Evolutionary conservation across 2,797 vertebrate species (phyloP), one percentile per base, ranked within the genome.

Genomic region (Phrynocephalus vlangalii): DNA sequence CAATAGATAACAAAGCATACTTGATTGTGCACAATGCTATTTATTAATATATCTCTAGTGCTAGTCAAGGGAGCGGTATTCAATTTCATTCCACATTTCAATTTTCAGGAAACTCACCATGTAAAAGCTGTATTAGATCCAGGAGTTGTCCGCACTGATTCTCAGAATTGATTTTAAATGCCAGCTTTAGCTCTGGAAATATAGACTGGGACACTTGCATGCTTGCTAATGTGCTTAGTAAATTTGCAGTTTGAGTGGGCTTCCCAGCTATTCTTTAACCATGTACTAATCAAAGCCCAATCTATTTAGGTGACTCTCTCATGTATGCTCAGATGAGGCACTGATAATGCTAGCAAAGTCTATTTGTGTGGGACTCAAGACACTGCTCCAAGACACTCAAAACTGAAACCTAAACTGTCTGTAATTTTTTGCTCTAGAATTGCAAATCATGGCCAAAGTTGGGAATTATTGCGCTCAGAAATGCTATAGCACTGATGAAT

Each of bases 1-100:
- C 24, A 38, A 38, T 86, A 86, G 50, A n/a, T 72, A 60, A 86
- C 7, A 22, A 80, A 78, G 52, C 56, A 26, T 71, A 81, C 20
- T 38, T 48, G 33, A 70, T 72, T 52, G 71, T 28, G 56, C 26
- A 87, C 38, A 38, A 22, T 52, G 24, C 2, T 20, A 24, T 87
- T 70, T 87, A 77, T 44, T 70, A 73, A 63, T 83, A 3, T 15
- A 63, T 26, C 18, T 48, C n/a, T 2, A 24, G 11, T 48, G 10
- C 66, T 18, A 68, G 77, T 24, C 26, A 77, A 77, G 30, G 30
- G 16, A 56, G 72, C 68, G 50, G 28, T 80, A n/a, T 20, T 79
- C 66, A 48, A 50, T 24, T 8, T 71, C 20, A 71, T 13, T 6
- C 71, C 38, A 87, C 11, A 71, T 63, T 26, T 48, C 82, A 88